Base-by-base conservation (phyloP, 2,888 invertebrate species). In the Cecidostiba fungosa region DNA sequence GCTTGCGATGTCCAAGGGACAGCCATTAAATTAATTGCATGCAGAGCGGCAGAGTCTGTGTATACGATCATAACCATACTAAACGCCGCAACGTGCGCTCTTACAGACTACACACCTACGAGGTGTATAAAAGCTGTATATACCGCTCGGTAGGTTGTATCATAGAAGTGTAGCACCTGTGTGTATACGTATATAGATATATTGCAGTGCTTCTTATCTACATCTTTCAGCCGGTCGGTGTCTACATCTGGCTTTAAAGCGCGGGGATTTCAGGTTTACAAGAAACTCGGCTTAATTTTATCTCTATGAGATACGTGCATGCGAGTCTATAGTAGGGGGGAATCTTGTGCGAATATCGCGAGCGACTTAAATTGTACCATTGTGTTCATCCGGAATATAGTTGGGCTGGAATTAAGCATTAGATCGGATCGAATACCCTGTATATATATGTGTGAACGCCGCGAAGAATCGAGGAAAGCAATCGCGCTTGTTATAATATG, bases 21-120 rank as follows among this genome's bases (percentile, higher is more conserved):
- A 80, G 23, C 72, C 14, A 80, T 80, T 80, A 80, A 54, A 80
- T 73, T 80, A 72, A 80, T 80, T 72, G 72, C 54, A 72, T 72
- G 36, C 69, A 59, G n/a, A 4, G 77, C n/a, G 23, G 14, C 70
- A 29, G 29, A n/a, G 32, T 8, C n/a, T 73, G 26, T 77, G 19
- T 23, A 3, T 39, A 43, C 43, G 39, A 72, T 72, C 72, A 43
- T 72, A 43, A 72, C 39, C 23, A 43, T n/a, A n/a, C 80, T 72
- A 80, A 73, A 80, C 59, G 59, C 26, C 12, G 69, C 26, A 29
- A 26, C 32, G 69, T 32, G 32, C 32, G 69, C 69, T 26, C 69
- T 32, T 69, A 2, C 66, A 16, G 47, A 54, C 69, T 14, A n/a
- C 39, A 80, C 72, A 80, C 80, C 80, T 80, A 72, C 72, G 43